These are phyloP conservation scores for Muscicapa comitata DNA, from an alignment of 2,797 vertebrate genomes.

Conservation along the genomic window DNA sequence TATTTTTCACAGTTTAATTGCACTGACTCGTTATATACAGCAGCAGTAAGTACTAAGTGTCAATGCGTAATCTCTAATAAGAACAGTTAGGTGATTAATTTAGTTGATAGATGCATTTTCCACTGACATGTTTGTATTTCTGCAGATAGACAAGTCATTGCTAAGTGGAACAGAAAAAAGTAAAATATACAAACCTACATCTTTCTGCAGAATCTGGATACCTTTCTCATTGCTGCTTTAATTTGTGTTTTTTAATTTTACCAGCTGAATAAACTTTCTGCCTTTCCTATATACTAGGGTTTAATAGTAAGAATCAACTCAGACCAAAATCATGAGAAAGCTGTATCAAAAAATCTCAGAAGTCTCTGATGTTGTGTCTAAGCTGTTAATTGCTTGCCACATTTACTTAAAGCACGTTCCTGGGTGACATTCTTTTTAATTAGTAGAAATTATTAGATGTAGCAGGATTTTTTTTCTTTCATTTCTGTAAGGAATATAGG, in stretches of 20 bases:
- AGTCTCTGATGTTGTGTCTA: background rate
- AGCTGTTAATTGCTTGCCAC: background rate
- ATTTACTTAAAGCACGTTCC: background rate
- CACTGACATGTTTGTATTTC: background rate
- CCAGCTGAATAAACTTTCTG: background rate
- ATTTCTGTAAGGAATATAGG: background rate
- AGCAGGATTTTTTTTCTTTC: background rate
- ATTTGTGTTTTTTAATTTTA: background rate
- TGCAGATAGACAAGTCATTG: background rate
- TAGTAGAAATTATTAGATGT: background rate
- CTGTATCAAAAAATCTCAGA: background rate
- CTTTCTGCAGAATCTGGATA: background rate
- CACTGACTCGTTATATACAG: background rate
- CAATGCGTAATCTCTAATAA: background rate
- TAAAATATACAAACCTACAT: background rate
- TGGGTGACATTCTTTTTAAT: background rate
- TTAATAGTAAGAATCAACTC: background rate
- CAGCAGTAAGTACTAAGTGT: conserved; percentile 30
- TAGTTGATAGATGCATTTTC: background rate
- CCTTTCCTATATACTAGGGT: background rate
- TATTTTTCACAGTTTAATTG: background rate
- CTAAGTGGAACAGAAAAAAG: background rate
- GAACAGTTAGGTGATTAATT: background rate
- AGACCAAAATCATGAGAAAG: background rate
- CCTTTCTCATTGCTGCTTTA: background rate